Percentiles rank a stretch among this genome's conserved stretches.
These are phyloP conservation scores for Syngnathoides biaculeatus DNA, from an alignment of 2,113 vertebrate genomes.

Conservation along the genomic window DNA sequence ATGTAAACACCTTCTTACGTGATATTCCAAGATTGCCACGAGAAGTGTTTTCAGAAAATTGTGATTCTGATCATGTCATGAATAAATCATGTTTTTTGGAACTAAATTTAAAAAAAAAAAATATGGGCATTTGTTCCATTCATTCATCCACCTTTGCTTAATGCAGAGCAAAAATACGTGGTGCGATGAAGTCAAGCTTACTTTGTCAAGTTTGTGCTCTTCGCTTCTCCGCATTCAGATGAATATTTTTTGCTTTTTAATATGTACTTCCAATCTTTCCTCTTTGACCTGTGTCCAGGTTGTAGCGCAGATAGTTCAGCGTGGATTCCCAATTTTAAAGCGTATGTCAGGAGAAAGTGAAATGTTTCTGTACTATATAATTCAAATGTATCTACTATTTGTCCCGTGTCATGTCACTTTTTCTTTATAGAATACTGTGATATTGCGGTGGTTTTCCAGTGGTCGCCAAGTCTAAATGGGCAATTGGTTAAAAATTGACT, in stretches of 20 bases:
- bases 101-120: not conserved
- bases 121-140: not conserved
- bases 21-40: no score
- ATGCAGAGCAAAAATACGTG: not conserved
- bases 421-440: not conserved
- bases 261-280: not conserved
- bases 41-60: no score
- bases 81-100: not conserved
- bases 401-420: not conserved
- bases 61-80: no score
- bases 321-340: not conserved
- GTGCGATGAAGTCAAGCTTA: not conserved
- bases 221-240: not conserved
- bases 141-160: not conserved
- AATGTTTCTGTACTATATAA: not conserved
- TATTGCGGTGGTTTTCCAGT: not conserved
- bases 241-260: not conserved
- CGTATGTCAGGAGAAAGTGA: not conserved
- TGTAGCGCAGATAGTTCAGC: not conserved
- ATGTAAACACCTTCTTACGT: no score
- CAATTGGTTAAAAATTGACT: not conserved
- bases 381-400: not conserved
- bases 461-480: not conserved
- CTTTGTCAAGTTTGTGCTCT: not conserved
- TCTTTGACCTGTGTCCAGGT: not conserved